phyloP scores from a whole-genome alignment of 2,888 invertebrate species.

The Chrysopilus asiliformis region DNA sequence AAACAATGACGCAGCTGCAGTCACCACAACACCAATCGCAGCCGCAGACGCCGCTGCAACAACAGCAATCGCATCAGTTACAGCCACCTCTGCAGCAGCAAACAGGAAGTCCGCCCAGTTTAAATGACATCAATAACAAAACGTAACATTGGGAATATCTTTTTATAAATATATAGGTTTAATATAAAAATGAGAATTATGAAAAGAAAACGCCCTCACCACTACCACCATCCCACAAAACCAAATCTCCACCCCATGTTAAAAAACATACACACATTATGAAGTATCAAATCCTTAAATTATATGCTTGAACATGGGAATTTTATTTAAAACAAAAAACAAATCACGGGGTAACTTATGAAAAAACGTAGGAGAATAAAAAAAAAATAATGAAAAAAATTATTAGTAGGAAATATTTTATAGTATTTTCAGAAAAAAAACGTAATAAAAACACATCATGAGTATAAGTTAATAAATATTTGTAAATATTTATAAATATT shows the following conservation, averaged over 20 bases:
- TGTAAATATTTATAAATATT: conserved; percentile 14
- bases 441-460: background rate
- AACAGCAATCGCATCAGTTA: conserved; percentile 18
- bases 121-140: conserved; percentile 34
- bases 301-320: no score
- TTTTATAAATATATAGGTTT: conserved; percentile 36
- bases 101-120: conserved; percentile 34
- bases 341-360: no score
- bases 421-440: conserved; percentile 1
- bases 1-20: conserved; percentile 18
- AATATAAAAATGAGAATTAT: conserved; percentile 2
- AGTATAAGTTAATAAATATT: conserved; percentile 5
- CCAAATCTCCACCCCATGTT: no score
- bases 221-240: no score
- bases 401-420: background rate
- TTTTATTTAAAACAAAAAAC: no score
- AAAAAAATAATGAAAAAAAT: no score
- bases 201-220: no score
- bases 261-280: no score
- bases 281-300: no score
- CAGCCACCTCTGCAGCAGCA: conserved; percentile 17
- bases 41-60: conserved; percentile 26
- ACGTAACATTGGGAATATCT: conserved; percentile 39
- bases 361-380: no score
- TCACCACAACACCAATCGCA: conserved; percentile 28